Evolutionary conservation across 2,888 invertebrate species (phyloP).

Genomic region (Archips xylosteana): DNA sequence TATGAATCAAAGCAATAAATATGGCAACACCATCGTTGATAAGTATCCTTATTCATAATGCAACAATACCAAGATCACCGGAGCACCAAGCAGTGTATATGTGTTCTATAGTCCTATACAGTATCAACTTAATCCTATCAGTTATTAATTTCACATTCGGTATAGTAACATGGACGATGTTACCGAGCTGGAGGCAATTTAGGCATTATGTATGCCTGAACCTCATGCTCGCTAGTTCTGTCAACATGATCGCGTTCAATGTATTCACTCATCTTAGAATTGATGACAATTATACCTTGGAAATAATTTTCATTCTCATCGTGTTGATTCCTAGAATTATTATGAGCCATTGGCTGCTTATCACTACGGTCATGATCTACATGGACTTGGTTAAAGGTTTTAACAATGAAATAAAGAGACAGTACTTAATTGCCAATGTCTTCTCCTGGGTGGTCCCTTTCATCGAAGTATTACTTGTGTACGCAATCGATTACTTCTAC

Average conservation of each 20-base stretch:
- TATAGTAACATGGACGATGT: slow-evolving; percentile 3
- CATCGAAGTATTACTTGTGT: slow-evolving; percentile 1
- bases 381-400: slow-evolving; percentile 16
- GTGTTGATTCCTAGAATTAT: slow-evolving; percentile 12
- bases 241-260: slow-evolving; percentile 2
- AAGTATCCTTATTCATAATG: background rate
- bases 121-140: slow-evolving; percentile 4
- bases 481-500: background rate
- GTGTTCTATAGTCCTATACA: background rate
- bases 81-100: background rate
- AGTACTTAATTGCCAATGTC: background rate
- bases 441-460: slow-evolving; percentile 16
- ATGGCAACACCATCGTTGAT: background rate
- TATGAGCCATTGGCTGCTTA: slow-evolving; percentile 9
- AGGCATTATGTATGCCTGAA: slow-evolving; percentile 5
- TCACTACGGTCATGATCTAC: slow-evolving; percentile 13
- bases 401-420: background rate
- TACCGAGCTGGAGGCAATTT: slow-evolving; percentile 11
- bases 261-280: background rate
- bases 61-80: background rate
- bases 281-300: background rate
- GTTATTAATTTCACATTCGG: background rate
- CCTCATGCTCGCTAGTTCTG: slow-evolving; percentile 1
- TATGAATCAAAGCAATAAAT: background rate
- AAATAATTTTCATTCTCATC: background rate